Evolutionary conservation across 2,888 invertebrate genomes (phyloP), one percentile per base, ranked within the genome.

Genomic region (Schizaphis graminum): DNA sequence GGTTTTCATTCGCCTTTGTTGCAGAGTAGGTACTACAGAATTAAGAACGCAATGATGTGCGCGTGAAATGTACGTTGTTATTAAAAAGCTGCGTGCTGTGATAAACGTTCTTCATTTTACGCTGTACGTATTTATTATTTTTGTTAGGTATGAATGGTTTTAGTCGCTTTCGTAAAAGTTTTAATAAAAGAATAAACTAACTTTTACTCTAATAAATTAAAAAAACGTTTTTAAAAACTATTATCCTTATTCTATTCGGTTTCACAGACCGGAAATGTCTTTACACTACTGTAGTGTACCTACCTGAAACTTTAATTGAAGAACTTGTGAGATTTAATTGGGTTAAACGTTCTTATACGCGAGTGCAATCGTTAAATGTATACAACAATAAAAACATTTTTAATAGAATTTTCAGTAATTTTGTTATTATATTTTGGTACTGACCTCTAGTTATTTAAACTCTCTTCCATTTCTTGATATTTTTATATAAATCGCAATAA

Each of bases 61-160:
- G 77, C 21, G 35, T 77, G 21, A 35, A 77, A 77, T 77, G 35
- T 77, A n/a, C n/a, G 67, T 67, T 67, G n/a, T 35, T 10, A 3
- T 61, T 10, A 61, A 61, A n/a, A 4, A 67, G 35, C 67, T 67
- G 16, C 26, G 11, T 35, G 67, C 28, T 11, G 44, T 26, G 44
- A 57, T 89, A 57, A 89, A 89, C 57, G 89, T 41, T 89, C 28
- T 89, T 26, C 67, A n/a, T n/a, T 41, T 26, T 89, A 89, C 41
- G 7, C 61, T 44, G 16, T 11, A 28, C 21, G 8, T 89, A 35
- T 57, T 61, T 77, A 35, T 77, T 77, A 77, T 35, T 77, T 77
- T 77, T 77, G 21, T 35, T 35, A 77, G 35, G 4, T 21, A 47
- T 61, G 90, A 90, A 90, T 47, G 44, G 61, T 90, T 90, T 90